A percentile compares a stretch with the other conserved stretches of the same genome.
Evolutionary conservation across 2,888 invertebrate species (phyloP).

Genomic region (Dolomedes plantarius): DNA sequence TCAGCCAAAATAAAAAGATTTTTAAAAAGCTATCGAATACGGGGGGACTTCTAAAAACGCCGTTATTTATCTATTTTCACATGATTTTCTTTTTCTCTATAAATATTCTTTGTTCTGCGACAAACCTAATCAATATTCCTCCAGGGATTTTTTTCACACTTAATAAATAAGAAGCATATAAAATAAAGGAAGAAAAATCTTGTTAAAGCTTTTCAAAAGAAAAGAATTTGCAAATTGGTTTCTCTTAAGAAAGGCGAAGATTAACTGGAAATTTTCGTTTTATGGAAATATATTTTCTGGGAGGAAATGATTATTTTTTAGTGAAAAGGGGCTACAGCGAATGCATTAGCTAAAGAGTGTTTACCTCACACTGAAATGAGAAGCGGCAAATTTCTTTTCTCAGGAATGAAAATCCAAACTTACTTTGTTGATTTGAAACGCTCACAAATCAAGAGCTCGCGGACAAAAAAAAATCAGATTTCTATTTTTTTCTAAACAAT

Average conservation of each 20-base stretch:
- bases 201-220: constrained; percentile 65
- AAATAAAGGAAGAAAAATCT: constrained; percentile 63
- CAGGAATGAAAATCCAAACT: constrained; percentile 24
- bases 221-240: constrained; percentile 70
- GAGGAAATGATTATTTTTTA: constrained; percentile 63
- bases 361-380: constrained; percentile 20
- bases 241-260: constrained; percentile 65
- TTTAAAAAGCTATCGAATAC: neutral
- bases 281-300: constrained; percentile 63
- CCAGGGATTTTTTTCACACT: constrained; percentile 28
- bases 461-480: neutral
- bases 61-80: constrained; percentile 67
- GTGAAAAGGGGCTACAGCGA: neutral
- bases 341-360: constrained; percentile 19
- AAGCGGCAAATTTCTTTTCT: constrained; percentile 41
- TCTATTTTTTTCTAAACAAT: neutral
- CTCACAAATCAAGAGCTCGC: constrained; percentile 1
- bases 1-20: constrained; percentile 38
- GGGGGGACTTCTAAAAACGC: constrained; percentile 23
- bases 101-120: constrained; percentile 64
- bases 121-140: constrained; percentile 64
- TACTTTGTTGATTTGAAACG: constrained; percentile 23
- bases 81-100: constrained; percentile 37
- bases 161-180: constrained; percentile 63
- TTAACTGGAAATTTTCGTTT: constrained; percentile 61